phyloP scores from a whole-genome alignment of 2,113 vertebrate species.

The Leucoraja erinaceus region DNA sequence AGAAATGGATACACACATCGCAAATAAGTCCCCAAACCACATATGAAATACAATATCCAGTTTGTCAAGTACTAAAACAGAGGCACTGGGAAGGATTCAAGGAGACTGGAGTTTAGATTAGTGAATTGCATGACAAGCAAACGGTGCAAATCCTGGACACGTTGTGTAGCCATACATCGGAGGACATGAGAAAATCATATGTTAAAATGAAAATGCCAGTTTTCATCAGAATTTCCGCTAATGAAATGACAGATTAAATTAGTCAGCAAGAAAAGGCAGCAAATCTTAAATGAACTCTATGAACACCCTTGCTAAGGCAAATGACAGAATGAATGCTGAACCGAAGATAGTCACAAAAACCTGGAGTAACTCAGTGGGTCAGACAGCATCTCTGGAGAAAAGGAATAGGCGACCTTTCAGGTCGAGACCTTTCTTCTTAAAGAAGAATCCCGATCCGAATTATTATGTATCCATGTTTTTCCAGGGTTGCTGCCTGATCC shows the following conservation, averaged over 20 bases:
- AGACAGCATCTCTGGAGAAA: too few species aligned
- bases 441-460: too few species aligned
- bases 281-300: too few species aligned
- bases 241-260: neutral
- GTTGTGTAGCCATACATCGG: neutral
- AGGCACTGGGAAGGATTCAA: slow-evolving; percentile 13
- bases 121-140: neutral
- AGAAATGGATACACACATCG: neutral
- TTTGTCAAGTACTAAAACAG: slow-evolving; percentile 8
- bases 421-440: too few species aligned
- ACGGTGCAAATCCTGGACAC: neutral
- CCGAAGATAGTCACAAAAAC: too few species aligned
- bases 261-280: neutral
- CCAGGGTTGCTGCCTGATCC: too few species aligned
- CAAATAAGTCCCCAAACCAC: slow-evolving; percentile 3
- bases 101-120: slow-evolving; percentile 27
- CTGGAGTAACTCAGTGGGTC: too few species aligned
- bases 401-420: too few species aligned
- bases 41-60: neutral
- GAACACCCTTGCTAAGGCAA: neutral
- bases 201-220: neutral
- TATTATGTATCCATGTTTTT: too few species aligned
- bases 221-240: neutral
- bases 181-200: neutral
- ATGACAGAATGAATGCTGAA: neutral